Conservation (phyloP, 2,113 vertebrate species). For the Tretioscincus oriximinensis region DNA sequence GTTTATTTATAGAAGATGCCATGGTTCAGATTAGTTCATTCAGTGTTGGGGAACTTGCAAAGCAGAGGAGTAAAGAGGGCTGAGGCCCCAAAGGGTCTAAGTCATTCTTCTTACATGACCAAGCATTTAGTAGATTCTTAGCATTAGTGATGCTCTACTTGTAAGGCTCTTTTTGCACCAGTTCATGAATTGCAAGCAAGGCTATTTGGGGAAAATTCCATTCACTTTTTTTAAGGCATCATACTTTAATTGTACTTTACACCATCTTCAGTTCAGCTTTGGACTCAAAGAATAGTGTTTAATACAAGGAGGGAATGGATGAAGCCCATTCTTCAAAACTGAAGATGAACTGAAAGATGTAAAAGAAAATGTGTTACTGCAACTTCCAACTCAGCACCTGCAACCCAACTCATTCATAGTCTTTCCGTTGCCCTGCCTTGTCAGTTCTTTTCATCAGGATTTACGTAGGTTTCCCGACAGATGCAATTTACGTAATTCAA, state of each 20-base stretch:
- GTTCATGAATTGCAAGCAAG: background rate
- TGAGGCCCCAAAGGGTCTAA: background rate
- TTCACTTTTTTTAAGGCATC: slow-evolving; percentile 3
- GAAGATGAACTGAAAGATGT: no score
- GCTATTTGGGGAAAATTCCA: slow-evolving; percentile 24
- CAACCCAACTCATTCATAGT: background rate
- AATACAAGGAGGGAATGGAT: no score
- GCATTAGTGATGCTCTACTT: slow-evolving; percentile 25
- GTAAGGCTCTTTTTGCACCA: background rate
- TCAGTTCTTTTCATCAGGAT: background rate
- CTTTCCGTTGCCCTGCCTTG: background rate
- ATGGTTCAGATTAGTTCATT: slow-evolving; percentile 20
- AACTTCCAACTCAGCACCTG: background rate
- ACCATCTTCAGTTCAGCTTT: no score
- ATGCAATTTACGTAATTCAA: no score
- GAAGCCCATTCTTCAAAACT: no score
- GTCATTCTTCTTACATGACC: background rate
- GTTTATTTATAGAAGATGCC: slow-evolving; percentile 56
- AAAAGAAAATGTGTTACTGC: no score
- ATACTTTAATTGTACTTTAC: no score
- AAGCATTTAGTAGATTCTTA: slow-evolving; percentile 14
- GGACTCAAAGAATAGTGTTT: no score
- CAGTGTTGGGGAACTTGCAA: background rate
- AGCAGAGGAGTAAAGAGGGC: background rate
- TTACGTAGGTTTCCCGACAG: no score